phyloP scores from a whole-genome alignment of 2,797 vertebrate species.

The Cirrhinus mrigala region DNA sequence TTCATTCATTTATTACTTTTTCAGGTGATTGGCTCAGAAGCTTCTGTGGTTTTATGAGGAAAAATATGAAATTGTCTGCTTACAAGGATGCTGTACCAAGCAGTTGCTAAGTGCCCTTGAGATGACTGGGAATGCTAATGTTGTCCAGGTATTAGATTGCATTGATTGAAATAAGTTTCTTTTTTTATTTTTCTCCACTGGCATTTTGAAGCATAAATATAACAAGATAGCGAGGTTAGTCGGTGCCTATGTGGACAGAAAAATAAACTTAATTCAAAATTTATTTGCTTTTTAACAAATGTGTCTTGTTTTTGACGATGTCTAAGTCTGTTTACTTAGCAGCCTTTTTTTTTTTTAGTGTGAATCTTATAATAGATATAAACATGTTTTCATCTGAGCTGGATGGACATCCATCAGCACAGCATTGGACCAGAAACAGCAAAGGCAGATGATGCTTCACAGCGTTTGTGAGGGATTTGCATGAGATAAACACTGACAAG shows the following conservation, averaged over 20 bases:
- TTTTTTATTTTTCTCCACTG: background rate
- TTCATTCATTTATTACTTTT: no score
- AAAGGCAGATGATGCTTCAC: background rate
- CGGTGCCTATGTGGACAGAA: background rate
- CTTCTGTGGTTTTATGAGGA: background rate
- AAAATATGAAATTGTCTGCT: background rate
- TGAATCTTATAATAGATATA: background rate
- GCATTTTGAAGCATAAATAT: background rate
- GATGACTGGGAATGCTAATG: background rate
- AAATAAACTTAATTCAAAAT: no score
- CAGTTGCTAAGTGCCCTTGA: background rate
- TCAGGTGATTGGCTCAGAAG: background rate
- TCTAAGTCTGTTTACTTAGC: background rate
- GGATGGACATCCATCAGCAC: background rate
- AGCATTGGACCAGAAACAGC: background rate
- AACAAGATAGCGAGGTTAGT: background rate
- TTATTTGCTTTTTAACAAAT: no score
- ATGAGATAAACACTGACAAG: background rate
- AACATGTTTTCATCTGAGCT: no score
- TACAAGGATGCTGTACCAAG: background rate
- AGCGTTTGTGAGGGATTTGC: background rate
- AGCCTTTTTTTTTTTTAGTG: background rate
- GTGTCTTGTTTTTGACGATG: background rate
- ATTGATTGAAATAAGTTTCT: background rate
- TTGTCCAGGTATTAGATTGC: background rate